Conservation (phyloP, 2,113 vertebrate genomes). For the Galemys pyrenaicus region DNA sequence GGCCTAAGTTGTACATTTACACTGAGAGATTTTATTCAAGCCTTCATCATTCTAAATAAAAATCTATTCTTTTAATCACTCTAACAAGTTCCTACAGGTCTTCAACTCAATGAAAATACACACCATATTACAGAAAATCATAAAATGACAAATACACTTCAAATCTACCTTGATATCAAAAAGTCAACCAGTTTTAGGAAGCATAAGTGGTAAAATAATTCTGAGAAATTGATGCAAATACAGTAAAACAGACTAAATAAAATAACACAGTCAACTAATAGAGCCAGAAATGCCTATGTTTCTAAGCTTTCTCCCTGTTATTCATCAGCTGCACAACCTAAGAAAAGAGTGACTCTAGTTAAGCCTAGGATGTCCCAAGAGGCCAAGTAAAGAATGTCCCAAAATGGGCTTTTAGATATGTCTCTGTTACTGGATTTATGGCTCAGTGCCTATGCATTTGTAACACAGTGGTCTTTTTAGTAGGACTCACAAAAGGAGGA, state of each 20-base stretch:
- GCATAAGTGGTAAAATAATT: neutral
- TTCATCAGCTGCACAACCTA: conserved; percentile 40
- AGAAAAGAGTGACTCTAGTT: conserved; percentile 52
- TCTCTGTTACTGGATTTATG: conserved; percentile 76
- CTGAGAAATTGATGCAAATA: conserved; percentile 20
- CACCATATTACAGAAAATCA: neutral
- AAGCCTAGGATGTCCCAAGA: conserved; percentile 61
- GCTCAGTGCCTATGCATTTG: conserved; percentile 69
- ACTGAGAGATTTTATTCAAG: neutral
- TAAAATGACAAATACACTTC: neutral
- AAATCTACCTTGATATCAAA: neutral
- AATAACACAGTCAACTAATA: neutral
- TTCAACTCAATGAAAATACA: neutral
- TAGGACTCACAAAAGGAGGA: conserved; percentile 79
- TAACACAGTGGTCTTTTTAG: conserved; percentile 82
- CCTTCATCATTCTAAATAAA: neutral
- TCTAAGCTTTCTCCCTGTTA: conserved; percentile 35
- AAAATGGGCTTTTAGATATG: conserved; percentile 68
- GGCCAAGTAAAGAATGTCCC: conserved; percentile 73
- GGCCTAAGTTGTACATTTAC: neutral
- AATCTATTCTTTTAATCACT: neutral
- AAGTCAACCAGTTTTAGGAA: neutral
- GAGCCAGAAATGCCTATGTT: neutral
- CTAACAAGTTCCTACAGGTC: neutral
- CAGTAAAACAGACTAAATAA: neutral